Base-by-base conservation (phyloP, 2,888 invertebrate genomes). In the Yponomeuta evonymella region DNA sequence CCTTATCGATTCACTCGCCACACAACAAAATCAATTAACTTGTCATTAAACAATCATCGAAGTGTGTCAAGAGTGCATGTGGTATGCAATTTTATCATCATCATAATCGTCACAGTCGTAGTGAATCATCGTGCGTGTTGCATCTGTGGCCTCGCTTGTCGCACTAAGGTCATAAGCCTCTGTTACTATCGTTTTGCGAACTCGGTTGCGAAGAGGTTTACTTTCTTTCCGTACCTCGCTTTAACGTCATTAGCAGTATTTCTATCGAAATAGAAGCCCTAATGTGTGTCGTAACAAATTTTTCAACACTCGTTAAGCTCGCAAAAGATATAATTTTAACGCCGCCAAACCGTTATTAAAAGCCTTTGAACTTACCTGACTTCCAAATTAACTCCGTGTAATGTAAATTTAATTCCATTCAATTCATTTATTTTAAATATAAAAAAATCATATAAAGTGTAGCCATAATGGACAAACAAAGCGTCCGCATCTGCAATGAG, bases 51-150 rank as follows among this genome's bases (percentile, higher is more conserved):
- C 36, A 67, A 67, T 67, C 29, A 65, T 58, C 51, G 51, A 58
- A 58, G 15, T 58, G 51, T 58, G 51, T 58, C 51, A 58, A 58
- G 43, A 43, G 70, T 70, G 70, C 63, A 70, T 36, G 23, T 43
- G n/a, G 70, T 48, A 43, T 62, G 70, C 70, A 70, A 70, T 62
- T 67, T 62, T 70, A 70, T 69, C 68, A 10, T 58, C 51, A 58
- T 58, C 15, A 15, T 58, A 58, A 58, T 65, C 65, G 29, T 65
- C 30, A 65, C 65, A 23, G 30, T 11, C 65, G 10, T 12, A 33
- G n/a, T 67, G 43, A 33, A 33, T 36, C 33, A 36, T 43, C 43
- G 67, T 33, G n/a, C 36, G 67, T 67, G 30, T 29, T 64, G 64
- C 64, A 64, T 64, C 64, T 23, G 64, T 30, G 30, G 64, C 30